These are phyloP conservation scores for Neoscelio sp. DNA, from an alignment of 2,888 invertebrate species.

Conservation along the genomic window DNA sequence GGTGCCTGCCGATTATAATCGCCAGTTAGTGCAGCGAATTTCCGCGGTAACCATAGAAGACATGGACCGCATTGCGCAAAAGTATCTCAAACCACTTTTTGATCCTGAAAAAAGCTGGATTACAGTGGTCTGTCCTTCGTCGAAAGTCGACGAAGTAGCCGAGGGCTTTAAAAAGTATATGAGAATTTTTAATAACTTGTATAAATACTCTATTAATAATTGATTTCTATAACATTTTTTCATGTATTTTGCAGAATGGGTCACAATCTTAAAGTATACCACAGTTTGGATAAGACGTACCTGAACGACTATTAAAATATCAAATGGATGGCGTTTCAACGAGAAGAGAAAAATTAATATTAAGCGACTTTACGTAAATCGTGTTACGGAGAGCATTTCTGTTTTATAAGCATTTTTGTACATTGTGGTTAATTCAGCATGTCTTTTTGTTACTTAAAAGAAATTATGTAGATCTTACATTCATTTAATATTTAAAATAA, in stretches of 20 bases:
- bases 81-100: conserved; percentile 89
- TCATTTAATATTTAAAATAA: too few relatives aligned
- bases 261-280: conserved; percentile 85
- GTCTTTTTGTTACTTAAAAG: too few relatives aligned
- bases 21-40: conserved; percentile 87
- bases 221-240: conserved; percentile 26
- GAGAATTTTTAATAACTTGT: too few relatives aligned
- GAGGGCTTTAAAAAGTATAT: conserved; percentile 88
- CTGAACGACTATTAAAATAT: conserved; percentile 83
- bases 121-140: conserved; percentile 91
- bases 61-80: conserved; percentile 87
- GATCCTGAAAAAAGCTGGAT: conserved; percentile 85
- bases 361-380: neutral
- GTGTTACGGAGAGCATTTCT: conserved; percentile 1
- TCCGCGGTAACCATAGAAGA: conserved; percentile 87
- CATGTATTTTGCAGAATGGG: conserved; percentile 84
- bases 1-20: conserved; percentile 88
- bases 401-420: conserved; percentile 2
- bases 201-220: conserved; percentile 1
- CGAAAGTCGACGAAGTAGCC: conserved; percentile 88
- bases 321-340: conserved; percentile 5
- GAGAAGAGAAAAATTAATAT: neutral
- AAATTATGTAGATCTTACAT: too few relatives aligned
- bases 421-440: too few relatives aligned
- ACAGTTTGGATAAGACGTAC: conserved; percentile 87